Evolutionary conservation across 2,888 invertebrate genomes (phyloP).

Genomic region (Conomelus anceps): DNA sequence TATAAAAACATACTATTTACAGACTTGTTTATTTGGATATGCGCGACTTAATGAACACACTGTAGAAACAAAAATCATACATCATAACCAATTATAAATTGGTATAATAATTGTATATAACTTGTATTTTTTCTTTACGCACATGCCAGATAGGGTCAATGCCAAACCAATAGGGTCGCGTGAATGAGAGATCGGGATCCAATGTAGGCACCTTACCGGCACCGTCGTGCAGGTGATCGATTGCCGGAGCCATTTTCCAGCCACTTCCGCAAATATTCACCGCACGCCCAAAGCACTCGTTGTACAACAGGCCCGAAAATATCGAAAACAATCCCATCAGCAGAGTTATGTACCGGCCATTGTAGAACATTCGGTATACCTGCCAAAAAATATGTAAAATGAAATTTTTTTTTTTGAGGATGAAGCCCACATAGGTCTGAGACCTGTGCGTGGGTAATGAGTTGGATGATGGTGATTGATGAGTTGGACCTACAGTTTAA

Average conservation of each 20-base stretch:
- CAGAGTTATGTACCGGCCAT: conserved; percentile 69
- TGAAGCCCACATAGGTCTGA: too few relatives aligned
- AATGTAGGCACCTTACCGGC: conserved; percentile 46
- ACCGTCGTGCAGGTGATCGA: not conserved
- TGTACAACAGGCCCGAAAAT: conserved; percentile 71
- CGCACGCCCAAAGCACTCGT: conserved; percentile 71
- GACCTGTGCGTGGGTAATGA: too few relatives aligned
- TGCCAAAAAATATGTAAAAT: conserved; percentile 39
- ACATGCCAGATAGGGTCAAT: conserved; percentile 69
- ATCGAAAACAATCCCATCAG: conserved; percentile 73
- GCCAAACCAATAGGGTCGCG: conserved; percentile 58
- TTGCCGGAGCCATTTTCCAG: conserved; percentile 46
- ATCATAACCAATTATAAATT: too few relatives aligned
- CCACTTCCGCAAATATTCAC: conserved; percentile 63
- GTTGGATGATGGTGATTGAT: too few relatives aligned
- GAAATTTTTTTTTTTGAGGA: too few relatives aligned
- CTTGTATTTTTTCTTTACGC: conserved; percentile 25
- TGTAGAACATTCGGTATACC: conserved; percentile 69
- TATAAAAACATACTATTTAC: too few relatives aligned
- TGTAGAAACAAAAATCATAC: too few relatives aligned
- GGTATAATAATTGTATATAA: too few relatives aligned
- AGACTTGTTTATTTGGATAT: too few relatives aligned
- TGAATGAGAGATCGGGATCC: not conserved
- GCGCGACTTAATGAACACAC: too few relatives aligned
- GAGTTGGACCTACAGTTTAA: too few relatives aligned